A percentile compares a stretch with the other conserved stretches of the same genome.
Evolutionary conservation across 2,888 invertebrate species (phyloP).

Genomic region (Drymonia ruficornis): DNA sequence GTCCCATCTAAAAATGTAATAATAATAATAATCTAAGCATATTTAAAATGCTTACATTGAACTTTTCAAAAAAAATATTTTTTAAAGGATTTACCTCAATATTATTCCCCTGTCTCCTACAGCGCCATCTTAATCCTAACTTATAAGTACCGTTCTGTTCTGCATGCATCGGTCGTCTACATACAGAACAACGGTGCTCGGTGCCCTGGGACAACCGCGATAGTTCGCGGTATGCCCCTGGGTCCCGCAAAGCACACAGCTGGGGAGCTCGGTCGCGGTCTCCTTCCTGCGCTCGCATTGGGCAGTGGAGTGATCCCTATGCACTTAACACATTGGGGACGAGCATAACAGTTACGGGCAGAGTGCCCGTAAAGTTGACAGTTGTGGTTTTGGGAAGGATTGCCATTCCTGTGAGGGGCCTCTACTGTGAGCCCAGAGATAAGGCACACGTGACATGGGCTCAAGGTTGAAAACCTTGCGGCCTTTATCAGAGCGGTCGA

Average conservation of each 20-base stretch:
- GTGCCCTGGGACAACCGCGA: not conserved
- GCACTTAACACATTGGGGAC: not conserved
- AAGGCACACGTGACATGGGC: not conserved
- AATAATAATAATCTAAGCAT: too few relatives aligned
- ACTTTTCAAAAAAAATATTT: too few relatives aligned
- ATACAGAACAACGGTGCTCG: too few relatives aligned
- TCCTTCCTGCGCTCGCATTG: not conserved
- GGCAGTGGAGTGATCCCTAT: not conserved
- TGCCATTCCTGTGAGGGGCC: not conserved
- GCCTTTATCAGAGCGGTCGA: not conserved
- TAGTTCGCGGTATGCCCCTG: not conserved
- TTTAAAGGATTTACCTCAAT: too few relatives aligned
- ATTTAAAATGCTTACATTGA: too few relatives aligned
- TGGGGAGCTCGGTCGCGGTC: not conserved
- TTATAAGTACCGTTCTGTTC: too few relatives aligned
- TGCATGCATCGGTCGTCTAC: too few relatives aligned
- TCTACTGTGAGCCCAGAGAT: not conserved
- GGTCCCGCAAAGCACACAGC: not conserved
- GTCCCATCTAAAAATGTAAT: too few relatives aligned
- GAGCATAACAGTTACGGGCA: slow-evolving; percentile 4
- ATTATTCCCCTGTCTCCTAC: too few relatives aligned
- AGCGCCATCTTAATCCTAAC: too few relatives aligned
- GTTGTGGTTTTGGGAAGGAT: not conserved
- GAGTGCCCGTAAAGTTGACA: slow-evolving; percentile 2
- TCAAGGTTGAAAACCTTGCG: not conserved